phyloP scores from a whole-genome alignment of 2,888 invertebrate genomes.

The Ceriagrion tenellum region DNA sequence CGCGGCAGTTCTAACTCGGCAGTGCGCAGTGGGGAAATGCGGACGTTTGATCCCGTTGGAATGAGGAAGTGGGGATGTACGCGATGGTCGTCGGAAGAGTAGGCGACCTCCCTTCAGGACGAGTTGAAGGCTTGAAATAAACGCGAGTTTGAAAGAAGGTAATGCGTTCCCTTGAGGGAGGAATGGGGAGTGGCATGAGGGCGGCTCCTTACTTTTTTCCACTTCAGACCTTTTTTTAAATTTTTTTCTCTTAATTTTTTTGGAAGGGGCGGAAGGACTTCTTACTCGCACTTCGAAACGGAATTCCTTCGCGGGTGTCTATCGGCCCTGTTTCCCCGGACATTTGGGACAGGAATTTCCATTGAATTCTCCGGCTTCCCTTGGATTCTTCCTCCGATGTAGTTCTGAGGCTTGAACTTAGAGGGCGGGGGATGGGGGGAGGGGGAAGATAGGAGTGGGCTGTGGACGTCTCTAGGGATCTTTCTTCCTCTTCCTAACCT shows the following conservation, averaged over 20 bases:
- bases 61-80: background rate
- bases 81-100: background rate
- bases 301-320: slow-evolving; percentile 27
- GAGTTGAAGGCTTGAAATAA: slow-evolving; percentile 7
- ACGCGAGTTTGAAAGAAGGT: slow-evolving; percentile 22
- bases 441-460: too few relatives aligned
- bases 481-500: background rate
- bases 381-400: background rate
- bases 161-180: background rate
- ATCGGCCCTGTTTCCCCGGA: slow-evolving; percentile 28
- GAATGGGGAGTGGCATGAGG: background rate
- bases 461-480: background rate
- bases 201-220: background rate
- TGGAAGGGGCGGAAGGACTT: too few relatives aligned
- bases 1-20: background rate
- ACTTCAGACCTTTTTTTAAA: background rate
- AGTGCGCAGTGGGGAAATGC: background rate
- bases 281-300: background rate
- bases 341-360: slow-evolving; percentile 28
- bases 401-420: background rate
- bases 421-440: background rate
- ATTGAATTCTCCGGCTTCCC: background rate
- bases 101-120: background rate
- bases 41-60: background rate
- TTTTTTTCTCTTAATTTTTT: background rate